A percentile compares a stretch with the other conserved stretches of the same genome.
phyloP scores from a whole-genome alignment of 2,113 vertebrate genomes.

The Centrocercus urophasianus region DNA sequence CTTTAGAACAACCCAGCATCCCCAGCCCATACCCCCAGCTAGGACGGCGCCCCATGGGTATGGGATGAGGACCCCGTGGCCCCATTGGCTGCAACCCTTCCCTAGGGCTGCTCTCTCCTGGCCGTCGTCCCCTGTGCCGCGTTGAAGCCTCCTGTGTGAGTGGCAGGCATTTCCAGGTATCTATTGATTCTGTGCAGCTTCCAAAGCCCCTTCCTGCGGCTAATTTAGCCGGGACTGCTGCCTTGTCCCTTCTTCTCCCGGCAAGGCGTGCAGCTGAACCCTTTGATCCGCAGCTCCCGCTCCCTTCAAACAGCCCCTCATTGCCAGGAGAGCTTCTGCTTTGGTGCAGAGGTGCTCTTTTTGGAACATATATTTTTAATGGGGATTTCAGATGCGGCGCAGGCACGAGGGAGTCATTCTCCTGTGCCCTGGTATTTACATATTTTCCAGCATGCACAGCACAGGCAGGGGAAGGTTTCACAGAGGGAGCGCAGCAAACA shows the following conservation, averaged over 20 bases:
- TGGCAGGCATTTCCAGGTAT: constrained; percentile 28
- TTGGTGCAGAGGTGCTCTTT: constrained; percentile 61
- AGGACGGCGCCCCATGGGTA: neutral
- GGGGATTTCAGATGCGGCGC: constrained; percentile 58
- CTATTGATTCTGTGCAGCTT: constrained; percentile 60
- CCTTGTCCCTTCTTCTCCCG: neutral
- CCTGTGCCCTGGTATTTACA: constrained; percentile 66
- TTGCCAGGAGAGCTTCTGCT: constrained; percentile 40
- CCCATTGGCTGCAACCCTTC: neutral
- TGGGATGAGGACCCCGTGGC: neutral
- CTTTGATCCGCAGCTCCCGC: constrained; percentile 51
- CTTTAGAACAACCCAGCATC: neutral
- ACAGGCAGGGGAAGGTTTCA: constrained; percentile 49
- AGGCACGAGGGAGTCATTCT: constrained; percentile 59
- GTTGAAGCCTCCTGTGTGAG: neutral
- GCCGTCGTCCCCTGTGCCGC: neutral
- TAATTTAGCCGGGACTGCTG: constrained; percentile 51
- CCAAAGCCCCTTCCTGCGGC: constrained; percentile 23
- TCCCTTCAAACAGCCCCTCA: constrained; percentile 46
- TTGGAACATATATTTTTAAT: constrained; percentile 71
- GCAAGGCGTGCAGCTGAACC: neutral
- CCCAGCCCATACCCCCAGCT: accelerated
- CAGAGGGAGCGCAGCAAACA: constrained; percentile 12
- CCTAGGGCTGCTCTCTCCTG: neutral
- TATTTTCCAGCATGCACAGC: constrained; percentile 48